Evolutionary conservation across 2,113 vertebrate species (phyloP), one percentile per base, ranked within the genome.

Genomic region (Arizona elegans): DNA sequence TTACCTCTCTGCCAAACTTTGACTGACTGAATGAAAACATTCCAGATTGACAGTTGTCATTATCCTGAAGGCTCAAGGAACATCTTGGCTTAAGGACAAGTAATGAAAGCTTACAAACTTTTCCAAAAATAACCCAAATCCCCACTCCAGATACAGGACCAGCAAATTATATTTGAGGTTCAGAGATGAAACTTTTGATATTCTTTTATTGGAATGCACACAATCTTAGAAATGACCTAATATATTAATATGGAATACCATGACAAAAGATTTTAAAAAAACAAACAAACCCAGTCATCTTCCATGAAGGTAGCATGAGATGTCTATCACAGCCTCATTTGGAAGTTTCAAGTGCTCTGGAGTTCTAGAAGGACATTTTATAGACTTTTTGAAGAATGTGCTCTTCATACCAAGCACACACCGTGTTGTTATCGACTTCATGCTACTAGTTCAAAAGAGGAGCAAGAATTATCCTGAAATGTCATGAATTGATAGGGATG

Each of bases 41-140:
- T 93, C 95, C 95, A 94, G 95, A 92, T 92, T 94, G 95, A 94
- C 94, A 92, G 2, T 33, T 96, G 91, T 89, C 91, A 93, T 92
- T 93, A 91, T 29, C 89, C 85, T 59, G 53, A 94, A 92, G 92
- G 1, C 93, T 95, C 89, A 59, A 0, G 70, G 94, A 89, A 91
- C 93, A 92, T 93, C 95, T 95, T 94, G 96, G 91, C 93, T 93
- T 95, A 93, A 58, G 15, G 8, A 94, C 70, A 94, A 94, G 81
- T 38, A 90, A 92, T 65, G 93, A 93, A 95, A 92, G 93, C 93
- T 88, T 92, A 93, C 94, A 90, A 58, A n/a, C 91, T 93, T 91
- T 93, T 96, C 92, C 53, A 21, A 21, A 43, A 81, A 43, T 43
- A 81, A 81, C 17, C 33, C 17, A 9, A 81, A 43, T 94, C 90